Base-by-base conservation (phyloP, 2,797 vertebrate species). In the Helostoma temminkii region DNA sequence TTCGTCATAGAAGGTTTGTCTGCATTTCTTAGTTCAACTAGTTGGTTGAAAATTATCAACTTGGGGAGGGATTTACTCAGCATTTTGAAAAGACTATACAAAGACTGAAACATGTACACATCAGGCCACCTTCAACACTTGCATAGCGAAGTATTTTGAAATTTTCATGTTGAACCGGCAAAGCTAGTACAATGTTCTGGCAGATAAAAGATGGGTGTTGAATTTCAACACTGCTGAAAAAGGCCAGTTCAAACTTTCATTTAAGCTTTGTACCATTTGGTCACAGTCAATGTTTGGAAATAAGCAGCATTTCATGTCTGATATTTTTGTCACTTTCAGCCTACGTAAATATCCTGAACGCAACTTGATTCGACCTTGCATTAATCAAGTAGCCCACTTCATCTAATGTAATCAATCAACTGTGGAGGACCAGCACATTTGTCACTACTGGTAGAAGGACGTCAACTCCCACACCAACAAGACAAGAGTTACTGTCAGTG, bases 31-130 rank as follows among this genome's bases (percentile, higher is more conserved):
- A n/a, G 53, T 24, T 74, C 52, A 70, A 47, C 11, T 3, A 56
- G 43, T n/a, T 36, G 19, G 57, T 71, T 76, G 22, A 71, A 78
- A 65, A 65, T 49, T 22, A 79, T 66, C 49, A 41, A 11, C 36
- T 26, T 19, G 9, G 18, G 42, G 0, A 50, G 9, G 25, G 52
- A 58, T 54, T 59, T 48, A 28, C n/a, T 47, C 10, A 32, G 15
- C 3, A 32, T 36, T 66, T 54, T 43, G 12, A 50, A 30, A 41
- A 36, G 11, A 9, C 2, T 46, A 24, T 0, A 32, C 48, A 64
- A 32, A 63, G 43, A 18, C 6, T n/a, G 28, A 37, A 53, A 37
- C 9, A 6, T 22, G 4, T 22, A 16, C 65, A 21, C 28, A 24
- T 24, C 1, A 14, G 30, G 63, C 43, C 24, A 49, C 19, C 45